A percentile compares a stretch with the other conserved stretches of the same genome.
Evolutionary conservation across 2,797 vertebrate genomes (phyloP).

Genomic region (Furcifer pardalis): DNA sequence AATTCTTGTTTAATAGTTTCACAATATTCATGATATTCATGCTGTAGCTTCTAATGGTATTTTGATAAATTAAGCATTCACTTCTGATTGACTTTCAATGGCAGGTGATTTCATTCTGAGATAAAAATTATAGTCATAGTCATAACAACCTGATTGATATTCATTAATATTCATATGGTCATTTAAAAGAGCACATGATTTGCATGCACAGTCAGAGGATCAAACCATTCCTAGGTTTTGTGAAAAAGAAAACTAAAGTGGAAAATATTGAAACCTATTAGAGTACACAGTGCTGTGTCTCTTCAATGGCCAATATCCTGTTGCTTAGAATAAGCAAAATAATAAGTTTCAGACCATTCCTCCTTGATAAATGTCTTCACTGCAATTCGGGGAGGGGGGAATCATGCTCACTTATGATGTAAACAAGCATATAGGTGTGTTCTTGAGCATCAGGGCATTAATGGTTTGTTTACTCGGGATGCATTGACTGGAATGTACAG

Average conservation of each 20-base stretch:
- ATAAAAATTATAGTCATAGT: constrained; percentile 17
- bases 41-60: constrained; percentile 17
- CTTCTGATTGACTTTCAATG: constrained; percentile 32
- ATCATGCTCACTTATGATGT: too few species aligned
- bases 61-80: constrained; percentile 40
- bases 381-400: too few species aligned
- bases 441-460: too few species aligned
- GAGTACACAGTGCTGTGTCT: background rate
- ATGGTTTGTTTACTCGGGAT: too few species aligned
- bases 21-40: constrained; percentile 25
- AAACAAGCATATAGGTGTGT: too few species aligned
- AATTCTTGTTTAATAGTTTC: constrained; percentile 12
- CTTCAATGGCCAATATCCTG: too few species aligned
- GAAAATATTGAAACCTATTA: background rate
- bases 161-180: constrained; percentile 35
- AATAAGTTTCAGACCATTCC: too few species aligned
- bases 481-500: too few species aligned
- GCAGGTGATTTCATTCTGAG: constrained; percentile 20
- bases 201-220: background rate
- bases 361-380: too few species aligned
- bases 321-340: too few species aligned
- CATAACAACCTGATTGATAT: constrained; percentile 15
- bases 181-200: constrained; percentile 15
- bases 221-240: background rate
- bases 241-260: background rate